Base-by-base conservation (phyloP, 2,888 invertebrate genomes). In the Thyatira batis region DNA sequence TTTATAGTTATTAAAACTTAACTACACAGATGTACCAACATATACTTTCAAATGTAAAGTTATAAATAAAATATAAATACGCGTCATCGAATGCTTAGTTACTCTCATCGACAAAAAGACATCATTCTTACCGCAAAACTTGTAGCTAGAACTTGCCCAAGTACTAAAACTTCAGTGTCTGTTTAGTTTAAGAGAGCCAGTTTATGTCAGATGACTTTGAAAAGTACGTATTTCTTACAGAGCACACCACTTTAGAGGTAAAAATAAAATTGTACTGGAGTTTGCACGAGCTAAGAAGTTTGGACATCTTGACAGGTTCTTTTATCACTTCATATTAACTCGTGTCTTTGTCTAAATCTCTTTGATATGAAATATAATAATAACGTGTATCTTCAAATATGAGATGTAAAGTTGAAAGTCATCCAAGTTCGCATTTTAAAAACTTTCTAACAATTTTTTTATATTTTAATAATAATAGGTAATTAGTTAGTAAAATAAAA, bases 121-220 rank as follows among this genome's bases (percentile, higher is more conserved):
- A 60, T 69, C 65, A 64, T 54, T 70, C 52, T 54, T 13, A 27
- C 27, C 27, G 4, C 25, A 9, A 46, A 46, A 48, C 48, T 48
- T 27, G 27, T 27, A 48, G 20, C 27, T 39, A 39, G 17, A 27
- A 3, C 11, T 17, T 10, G 17, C 63, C 66, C 63, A 57, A 73
- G 65, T 71, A 71, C 73, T 68, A 61, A 79, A 85, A 77, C 77
- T 84, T 85, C 71, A 73, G 74, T 76, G 78, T 80, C 84, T 84
- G 84, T 83, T 85, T 84, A 82, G 84, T 84, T 84, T 80, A 82
- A 82, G 73, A 75, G 76, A 76, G 76, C 77, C 76, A 80, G 82
- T 84, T 84, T 79, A 73, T 68, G 83, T 82, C 80, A 76, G 71
- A 75, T 78, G 79, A 82, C 84, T 85, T 84, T 80, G 76, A 78